A percentile compares a stretch with the other conserved stretches of the same genome.
Conservation (phyloP, 1,140 invertebrate species). For the Aphelenchoides avenae region DNA sequence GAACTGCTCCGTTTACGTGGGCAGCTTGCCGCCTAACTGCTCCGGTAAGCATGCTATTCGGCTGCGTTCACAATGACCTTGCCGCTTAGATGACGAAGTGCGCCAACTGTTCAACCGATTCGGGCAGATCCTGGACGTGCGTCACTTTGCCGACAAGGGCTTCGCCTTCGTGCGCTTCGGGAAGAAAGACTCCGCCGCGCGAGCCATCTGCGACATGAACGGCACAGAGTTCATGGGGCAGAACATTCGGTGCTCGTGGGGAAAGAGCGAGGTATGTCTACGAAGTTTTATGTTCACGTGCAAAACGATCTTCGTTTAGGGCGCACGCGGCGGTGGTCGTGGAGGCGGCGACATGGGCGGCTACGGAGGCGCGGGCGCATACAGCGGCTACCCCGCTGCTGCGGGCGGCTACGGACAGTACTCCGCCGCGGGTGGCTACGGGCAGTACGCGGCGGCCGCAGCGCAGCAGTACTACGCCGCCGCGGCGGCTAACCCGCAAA, state of each 20-base stretch:
- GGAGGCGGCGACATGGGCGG: not conserved
- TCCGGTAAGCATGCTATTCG: conserved; percentile 16
- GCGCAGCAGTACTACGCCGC: conserved; percentile 1
- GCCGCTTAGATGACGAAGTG: conserved; percentile 77
- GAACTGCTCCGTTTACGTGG: conserved; percentile 98
- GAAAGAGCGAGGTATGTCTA: conserved; percentile 69
- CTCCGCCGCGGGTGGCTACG: conserved; percentile 3
- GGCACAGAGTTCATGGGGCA: conserved; percentile 94
- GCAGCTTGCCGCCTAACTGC: conserved; percentile 69
- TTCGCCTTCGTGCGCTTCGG: conserved; percentile 91
- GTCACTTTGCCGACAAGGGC: conserved; percentile 98
- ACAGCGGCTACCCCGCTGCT: conserved; percentile 1
- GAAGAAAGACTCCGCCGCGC: conserved; percentile 91
- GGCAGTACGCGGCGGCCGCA: not conserved
- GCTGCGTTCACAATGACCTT: conserved; percentile 19
- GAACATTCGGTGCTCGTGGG: conserved; percentile 97
- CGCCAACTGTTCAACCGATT: conserved; percentile 90
- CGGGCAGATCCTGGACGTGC: conserved; percentile 91
- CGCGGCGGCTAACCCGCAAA: not conserved
- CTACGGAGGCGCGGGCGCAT: conserved; percentile 1
- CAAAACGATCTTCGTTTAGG: not conserved
- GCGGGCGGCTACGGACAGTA: not conserved
- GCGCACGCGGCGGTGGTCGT: not conserved
- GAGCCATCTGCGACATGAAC: conserved; percentile 93
- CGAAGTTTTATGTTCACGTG: no score